A percentile compares a stretch with the other conserved stretches of the same genome.
Evolutionary conservation across 2,113 vertebrate species (phyloP).

Genomic region (Sarotherodon lohbergeri): DNA sequence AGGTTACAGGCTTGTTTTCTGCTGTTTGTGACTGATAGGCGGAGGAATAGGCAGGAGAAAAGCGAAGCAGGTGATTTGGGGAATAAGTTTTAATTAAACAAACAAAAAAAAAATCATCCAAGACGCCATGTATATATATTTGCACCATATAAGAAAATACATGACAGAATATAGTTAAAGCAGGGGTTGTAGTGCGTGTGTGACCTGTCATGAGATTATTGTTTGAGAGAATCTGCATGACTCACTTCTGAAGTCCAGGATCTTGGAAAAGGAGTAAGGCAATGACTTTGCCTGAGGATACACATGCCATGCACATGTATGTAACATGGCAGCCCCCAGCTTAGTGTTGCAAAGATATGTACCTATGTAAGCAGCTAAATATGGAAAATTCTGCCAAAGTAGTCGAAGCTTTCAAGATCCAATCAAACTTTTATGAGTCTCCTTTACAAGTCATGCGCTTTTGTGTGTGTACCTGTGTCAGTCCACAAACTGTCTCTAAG

Average conservation of each 20-base stretch:
- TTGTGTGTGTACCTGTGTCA: neutral
- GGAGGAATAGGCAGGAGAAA: neutral
- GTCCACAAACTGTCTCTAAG: neutral
- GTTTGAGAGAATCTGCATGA: neutral
- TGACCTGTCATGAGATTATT: neutral
- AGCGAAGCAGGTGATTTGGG: neutral
- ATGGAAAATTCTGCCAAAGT: neutral
- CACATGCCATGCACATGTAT: neutral
- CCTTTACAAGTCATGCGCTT: neutral
- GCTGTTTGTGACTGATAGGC: neutral
- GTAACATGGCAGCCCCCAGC: neutral
- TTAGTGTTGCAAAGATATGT: neutral
- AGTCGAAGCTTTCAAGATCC: neutral
- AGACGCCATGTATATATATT: neutral
- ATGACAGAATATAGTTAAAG: neutral
- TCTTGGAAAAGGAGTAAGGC: neutral
- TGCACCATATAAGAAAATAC: neutral
- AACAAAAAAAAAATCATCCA: neutral
- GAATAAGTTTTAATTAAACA: neutral
- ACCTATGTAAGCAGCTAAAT: neutral
- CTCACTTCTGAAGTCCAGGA: neutral
- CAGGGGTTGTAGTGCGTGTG: neutral
- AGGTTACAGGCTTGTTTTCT: neutral
- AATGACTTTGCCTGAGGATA: neutral
- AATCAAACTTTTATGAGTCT: neutral